Conservation (phyloP, 2,888 invertebrate species). For the Epistrophe grossulariae region DNA sequence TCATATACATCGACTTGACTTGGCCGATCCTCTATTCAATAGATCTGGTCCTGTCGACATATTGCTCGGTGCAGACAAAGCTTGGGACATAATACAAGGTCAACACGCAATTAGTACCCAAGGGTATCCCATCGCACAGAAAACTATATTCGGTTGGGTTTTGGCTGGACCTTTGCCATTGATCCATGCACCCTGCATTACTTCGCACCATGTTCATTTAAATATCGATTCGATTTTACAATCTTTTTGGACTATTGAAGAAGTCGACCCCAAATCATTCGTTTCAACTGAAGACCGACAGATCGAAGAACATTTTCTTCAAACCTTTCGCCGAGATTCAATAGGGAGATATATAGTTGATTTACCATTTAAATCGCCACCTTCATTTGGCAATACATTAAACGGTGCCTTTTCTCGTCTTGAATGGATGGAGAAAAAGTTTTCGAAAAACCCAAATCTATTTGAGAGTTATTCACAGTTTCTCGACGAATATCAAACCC, state of each 20-base stretch:
- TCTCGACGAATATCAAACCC: no score
- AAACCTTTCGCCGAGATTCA: no score
- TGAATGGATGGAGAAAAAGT: no score
- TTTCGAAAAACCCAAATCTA: no score
- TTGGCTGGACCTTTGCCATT: slow-evolving; percentile 5
- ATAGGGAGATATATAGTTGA: no score
- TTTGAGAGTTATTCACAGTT: no score
- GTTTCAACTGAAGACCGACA: slow-evolving; percentile 8
- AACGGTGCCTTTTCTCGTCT: no score
- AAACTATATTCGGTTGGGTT: slow-evolving; percentile 15
- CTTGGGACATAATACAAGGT: neutral
- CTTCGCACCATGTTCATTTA: neutral
- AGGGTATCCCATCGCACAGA: slow-evolving; percentile 24
- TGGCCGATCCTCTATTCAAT: slow-evolving; percentile 28
- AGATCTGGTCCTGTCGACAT: slow-evolving; percentile 8
- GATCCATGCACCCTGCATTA: neutral
- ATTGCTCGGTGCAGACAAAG: slow-evolving; percentile 35
- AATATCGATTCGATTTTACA: slow-evolving; percentile 1
- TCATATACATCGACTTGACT: neutral
- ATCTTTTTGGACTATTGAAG: slow-evolving; percentile 11
- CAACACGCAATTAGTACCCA: neutral
- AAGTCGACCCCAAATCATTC: slow-evolving; percentile 6
- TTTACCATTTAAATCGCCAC: no score
- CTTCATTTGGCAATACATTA: no score
- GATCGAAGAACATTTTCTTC: no score